Base-by-base conservation (phyloP, 1,140 invertebrate genomes). In the Tetragonula clypearis region DNA sequence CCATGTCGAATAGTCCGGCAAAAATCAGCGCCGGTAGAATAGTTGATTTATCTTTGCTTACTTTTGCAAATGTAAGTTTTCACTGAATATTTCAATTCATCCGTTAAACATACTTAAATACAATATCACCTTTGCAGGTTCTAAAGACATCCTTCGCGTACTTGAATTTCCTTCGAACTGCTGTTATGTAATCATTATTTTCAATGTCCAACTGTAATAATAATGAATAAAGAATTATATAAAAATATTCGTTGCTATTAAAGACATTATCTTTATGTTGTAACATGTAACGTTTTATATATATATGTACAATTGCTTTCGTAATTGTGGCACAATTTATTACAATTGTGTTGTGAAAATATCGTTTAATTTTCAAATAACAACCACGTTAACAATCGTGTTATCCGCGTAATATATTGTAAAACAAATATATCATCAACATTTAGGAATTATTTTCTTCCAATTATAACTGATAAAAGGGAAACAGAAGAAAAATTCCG, bases 11-110 rank as follows among this genome's bases (percentile, higher is more conserved):
- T 17, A 80, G 74, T 56, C 87, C 90, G 0, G 56, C 81, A n/a
- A 84, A 88, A 73, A 71, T 92, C 4, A 88, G 79, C 6, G 91
- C 87, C n/a, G 91, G 91, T 9, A 82, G 80, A 55, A 78, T 92
- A 62, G 60, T 87, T 19, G 84, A 87, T 69, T 81, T 92, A 53
- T 90, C 90, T 17, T 53, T 91, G 30, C 56, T 77, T 26, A 89
- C 87, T 41, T 92, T 92, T 65, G 79, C 66, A 75, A 85, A 17
- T 56, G 91, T 92, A 84, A 84, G 82, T 71, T 35, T 66, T 11
- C 8, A n/a, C 11, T 30, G 41, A 23, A 23, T 6, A 23, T 41
- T 71, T 14, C 1, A 1, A 41, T 71, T 73, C 41, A 41, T 41
- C 35, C n/a, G 5, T 41, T 21, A 8, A 30, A 30, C 30, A 41